Evolutionary conservation across 2,113 vertebrate genomes (phyloP).

Genomic region (Melanocharis versteri): DNA sequence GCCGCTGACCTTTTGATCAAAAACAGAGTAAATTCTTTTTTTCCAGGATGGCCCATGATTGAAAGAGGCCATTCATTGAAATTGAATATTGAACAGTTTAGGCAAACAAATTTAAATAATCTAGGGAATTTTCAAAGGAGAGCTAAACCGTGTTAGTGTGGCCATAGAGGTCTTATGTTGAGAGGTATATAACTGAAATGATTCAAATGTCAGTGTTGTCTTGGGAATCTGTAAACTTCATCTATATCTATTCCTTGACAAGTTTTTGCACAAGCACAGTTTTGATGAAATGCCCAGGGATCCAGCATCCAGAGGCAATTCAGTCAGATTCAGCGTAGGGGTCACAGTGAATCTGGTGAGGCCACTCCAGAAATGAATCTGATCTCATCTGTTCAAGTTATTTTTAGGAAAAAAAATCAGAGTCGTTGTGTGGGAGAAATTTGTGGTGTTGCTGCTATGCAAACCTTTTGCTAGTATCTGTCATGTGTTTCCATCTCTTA

Average conservation of each 20-base stretch:
- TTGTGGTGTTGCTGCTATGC: neutral
- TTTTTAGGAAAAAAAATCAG: neutral
- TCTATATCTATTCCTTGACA: neutral
- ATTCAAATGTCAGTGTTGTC: neutral
- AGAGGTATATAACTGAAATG: neutral
- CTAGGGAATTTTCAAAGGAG: neutral
- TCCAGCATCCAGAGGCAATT: neutral
- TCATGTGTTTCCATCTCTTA: neutral
- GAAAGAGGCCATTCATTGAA: neutral
- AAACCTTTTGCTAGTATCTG: neutral
- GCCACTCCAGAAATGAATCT: neutral
- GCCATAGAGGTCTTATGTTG: neutral
- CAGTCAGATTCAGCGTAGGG: neutral
- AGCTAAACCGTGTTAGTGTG: neutral
- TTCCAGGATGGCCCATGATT: neutral
- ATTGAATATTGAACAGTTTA: neutral
- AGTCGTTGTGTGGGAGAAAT: neutral
- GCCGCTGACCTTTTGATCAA: neutral
- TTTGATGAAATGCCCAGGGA: neutral
- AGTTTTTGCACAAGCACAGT: neutral
- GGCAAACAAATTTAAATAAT: neutral
- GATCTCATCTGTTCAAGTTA: neutral
- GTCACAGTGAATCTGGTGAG: neutral
- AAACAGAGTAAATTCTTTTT: neutral
- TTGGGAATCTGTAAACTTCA: neutral